Percentiles rank a stretch among this genome's conserved stretches.
phyloP scores from a whole-genome alignment of 1,140 invertebrate genomes.

The Ruditapes philippinarum region DNA sequence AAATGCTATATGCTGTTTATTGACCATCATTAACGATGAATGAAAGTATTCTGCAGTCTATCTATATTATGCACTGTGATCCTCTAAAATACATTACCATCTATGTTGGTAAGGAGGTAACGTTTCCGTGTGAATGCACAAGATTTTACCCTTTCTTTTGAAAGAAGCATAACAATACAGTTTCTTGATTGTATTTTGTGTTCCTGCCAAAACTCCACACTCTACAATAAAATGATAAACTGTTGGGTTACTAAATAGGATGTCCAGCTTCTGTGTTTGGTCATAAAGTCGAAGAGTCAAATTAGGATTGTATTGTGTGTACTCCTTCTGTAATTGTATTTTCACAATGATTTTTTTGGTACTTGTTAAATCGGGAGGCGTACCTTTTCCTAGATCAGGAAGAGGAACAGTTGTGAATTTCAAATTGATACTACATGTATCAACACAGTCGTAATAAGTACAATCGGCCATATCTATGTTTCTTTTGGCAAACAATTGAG shows the following conservation, averaged over 20 bases:
- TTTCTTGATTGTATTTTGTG: background rate
- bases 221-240: background rate
- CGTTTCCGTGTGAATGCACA: background rate
- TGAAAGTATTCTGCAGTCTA: too few relatives aligned
- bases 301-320: background rate
- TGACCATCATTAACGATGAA: too few relatives aligned
- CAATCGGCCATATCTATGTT: slow-evolving; percentile 22
- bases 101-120: background rate
- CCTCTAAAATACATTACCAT: too few relatives aligned
- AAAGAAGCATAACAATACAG: background rate
- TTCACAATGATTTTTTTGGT: slow-evolving; percentile 49
- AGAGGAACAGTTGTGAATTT: background rate
- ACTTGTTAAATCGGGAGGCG: slow-evolving; percentile 4
- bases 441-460: background rate
- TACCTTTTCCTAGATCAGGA: background rate
- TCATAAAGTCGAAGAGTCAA: background rate
- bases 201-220: background rate
- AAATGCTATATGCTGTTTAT: too few relatives aligned
- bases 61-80: too few relatives aligned
- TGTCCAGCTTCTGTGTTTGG: background rate
- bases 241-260: background rate
- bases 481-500: slow-evolving; percentile 42
- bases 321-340: slow-evolving; percentile 32
- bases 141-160: background rate
- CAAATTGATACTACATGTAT: background rate